Evolutionary conservation across 2,888 invertebrate species (phyloP).

Genomic region (Troides aeacus): DNA sequence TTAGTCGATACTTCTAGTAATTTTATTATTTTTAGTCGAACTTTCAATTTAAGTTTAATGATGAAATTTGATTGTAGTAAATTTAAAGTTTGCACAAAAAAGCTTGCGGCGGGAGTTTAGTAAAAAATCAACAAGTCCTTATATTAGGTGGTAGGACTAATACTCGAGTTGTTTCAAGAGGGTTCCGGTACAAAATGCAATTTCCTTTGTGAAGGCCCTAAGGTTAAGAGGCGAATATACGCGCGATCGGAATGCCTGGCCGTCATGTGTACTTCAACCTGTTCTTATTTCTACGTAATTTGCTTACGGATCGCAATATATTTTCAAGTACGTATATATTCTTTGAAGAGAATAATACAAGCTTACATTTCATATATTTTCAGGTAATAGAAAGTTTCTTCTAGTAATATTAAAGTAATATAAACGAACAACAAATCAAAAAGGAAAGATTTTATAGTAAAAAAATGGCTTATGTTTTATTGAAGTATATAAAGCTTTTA

Average conservation of each 20-base stretch:
- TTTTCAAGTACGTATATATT: conserved; percentile 6
- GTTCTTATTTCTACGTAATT: conserved; percentile 13
- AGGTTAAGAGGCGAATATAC: conserved; percentile 46
- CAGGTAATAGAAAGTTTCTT: no score
- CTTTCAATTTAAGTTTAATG: no score
- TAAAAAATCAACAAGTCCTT: conserved; percentile 26
- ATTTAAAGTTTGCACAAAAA: no score
- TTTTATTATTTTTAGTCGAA: no score
- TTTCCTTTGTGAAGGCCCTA: conserved; percentile 64
- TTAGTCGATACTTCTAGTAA: no score
- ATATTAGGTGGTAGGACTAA: conserved; percentile 38
- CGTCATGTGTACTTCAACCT: conserved; percentile 44
- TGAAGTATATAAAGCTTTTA: no score
- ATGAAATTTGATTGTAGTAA: no score
- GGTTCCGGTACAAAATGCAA: conserved; percentile 59
- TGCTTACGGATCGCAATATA: conserved; percentile 18
- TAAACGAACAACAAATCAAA: no score
- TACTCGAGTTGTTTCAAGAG: conserved; percentile 43
- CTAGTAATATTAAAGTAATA: no score
- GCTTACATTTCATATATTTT: not conserved
- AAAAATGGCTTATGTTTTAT: no score
- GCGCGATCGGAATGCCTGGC: conserved; percentile 46
- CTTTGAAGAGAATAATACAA: not conserved
- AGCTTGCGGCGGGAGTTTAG: not conserved
- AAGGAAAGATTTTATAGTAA: no score